Evolutionary conservation across 92 coral and sea anemone species (phyloP), one percentile per base, ranked within the genome.

Genomic region (Parazoanthus swiftii): DNA sequence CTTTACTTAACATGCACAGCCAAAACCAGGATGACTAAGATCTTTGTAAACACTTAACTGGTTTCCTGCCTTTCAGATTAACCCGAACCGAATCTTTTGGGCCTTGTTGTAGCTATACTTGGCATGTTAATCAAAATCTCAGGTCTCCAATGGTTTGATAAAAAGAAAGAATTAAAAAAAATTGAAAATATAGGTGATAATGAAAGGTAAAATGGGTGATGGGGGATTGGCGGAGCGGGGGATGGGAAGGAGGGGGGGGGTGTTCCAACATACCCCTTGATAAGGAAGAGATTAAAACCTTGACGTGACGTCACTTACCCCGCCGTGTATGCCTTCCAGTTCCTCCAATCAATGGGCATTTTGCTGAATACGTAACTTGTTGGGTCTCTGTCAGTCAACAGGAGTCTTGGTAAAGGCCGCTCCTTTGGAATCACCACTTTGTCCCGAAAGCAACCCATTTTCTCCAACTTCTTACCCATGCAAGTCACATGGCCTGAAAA

Each of bases 301-400:
- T 8, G 37, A 36, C 23, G 76, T 39, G 48, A 37, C 36, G 51
- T 37, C 18, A 48, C 87, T 29, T 46, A 84, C 87, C 3, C 65
- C 4, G 11, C 44, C 15, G 70, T 70, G 56, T 84, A 84, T 26
- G 18, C 26, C 37, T 84, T 84, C 87, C 87, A 84, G 67, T 84
- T 71, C 77, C 46, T 48, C 87, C 87, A 84, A 26, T 84, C 79
- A 18, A 84, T 84, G 56, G 87, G 58, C 59, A 44, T 35, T 15
- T 54, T 58, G 36, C 87, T 84, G 36, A 71, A 84, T 29, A 50
- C 87, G 51, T 71, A 15, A 74, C 87, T 84, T 33, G 79, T 71
- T 9, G 79, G 87, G 65, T 84, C 79, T 84, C 87, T 70, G 87
- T 84, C 87, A 25, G 87, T 70, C 10, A 84, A 15, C 67, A 84